Evolutionary conservation across 2,113 vertebrate species (phyloP), one percentile per base, ranked within the genome.

Genomic region (Sander lucioperca): DNA sequence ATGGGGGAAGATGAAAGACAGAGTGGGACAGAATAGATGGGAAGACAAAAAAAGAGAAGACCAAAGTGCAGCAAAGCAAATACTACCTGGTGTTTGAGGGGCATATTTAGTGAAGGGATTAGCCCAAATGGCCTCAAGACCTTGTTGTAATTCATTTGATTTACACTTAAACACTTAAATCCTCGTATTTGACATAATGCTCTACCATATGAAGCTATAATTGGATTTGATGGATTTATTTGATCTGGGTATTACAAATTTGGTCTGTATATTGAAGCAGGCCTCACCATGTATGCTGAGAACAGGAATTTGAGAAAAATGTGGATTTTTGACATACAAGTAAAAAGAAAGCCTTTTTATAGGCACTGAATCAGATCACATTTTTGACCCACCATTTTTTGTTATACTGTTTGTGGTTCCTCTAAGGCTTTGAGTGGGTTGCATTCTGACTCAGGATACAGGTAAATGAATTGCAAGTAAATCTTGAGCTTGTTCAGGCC

Each of bases 81-180:
- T 74, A 16, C 57, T 45, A 54, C 23, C 47, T 61, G 8, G n/a
- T 68, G 62, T 68, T 65, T 54, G 27, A 74, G 45, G 69, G 68
- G 65, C 16, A 50, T 74, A 48, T 80, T 86, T 76, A 80, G 25
- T 43, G 30, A 61, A 51, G 50, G n/a, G 18, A 79, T 78, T 59
- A 69, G 47, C 71, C 56, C 12, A 68, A 66, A 33, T 48, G n/a
- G 66, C 65, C 64, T 77, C 72, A 66, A 83, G 70, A 72, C 82
- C 4, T 80, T 57, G 30, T 79, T 74, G 74, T 76, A 89, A 47
- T 80, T 83, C 57, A 88, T 79, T 83, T 85, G 68, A 72, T 80
- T 48, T 59, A 68, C 3, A 18, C 66, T 68, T 68, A 73, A 69
- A 80, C 65, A 59, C 47, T 69, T 56, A 84, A 82, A 87, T 74